Conservation (phyloP, 2,113 vertebrate genomes). For the Passer montanus region DNA sequence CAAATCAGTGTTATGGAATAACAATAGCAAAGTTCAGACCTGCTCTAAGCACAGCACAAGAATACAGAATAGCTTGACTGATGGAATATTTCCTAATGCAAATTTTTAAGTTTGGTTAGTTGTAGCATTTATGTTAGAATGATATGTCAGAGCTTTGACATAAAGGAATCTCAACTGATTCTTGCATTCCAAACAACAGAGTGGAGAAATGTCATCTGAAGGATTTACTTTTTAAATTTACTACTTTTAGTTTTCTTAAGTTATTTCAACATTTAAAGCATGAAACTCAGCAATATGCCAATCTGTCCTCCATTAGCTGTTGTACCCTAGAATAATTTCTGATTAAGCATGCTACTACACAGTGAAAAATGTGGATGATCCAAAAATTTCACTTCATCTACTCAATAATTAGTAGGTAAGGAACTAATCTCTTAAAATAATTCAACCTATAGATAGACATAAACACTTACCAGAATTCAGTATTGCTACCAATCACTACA, state of each 20-base stretch:
- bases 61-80: background rate
- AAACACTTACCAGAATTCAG: background rate
- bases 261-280: background rate
- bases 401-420: background rate
- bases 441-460: background rate
- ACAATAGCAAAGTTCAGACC: background rate
- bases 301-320: background rate
- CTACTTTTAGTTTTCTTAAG: background rate
- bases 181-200: background rate
- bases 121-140: background rate
- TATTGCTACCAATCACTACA: background rate
- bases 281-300: background rate
- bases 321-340: background rate
- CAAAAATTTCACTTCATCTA: background rate
- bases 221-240: background rate
- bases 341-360: background rate
- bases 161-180: background rate
- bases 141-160: background rate
- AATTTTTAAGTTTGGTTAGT: background rate
- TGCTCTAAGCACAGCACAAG: background rate
- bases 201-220: background rate
- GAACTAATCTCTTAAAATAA: background rate
- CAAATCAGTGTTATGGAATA: background rate
- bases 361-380: background rate
- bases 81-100: background rate